Evolutionary conservation across 2,888 invertebrate genomes (phyloP).

Genomic region (Temnothorax ravouxi): DNA sequence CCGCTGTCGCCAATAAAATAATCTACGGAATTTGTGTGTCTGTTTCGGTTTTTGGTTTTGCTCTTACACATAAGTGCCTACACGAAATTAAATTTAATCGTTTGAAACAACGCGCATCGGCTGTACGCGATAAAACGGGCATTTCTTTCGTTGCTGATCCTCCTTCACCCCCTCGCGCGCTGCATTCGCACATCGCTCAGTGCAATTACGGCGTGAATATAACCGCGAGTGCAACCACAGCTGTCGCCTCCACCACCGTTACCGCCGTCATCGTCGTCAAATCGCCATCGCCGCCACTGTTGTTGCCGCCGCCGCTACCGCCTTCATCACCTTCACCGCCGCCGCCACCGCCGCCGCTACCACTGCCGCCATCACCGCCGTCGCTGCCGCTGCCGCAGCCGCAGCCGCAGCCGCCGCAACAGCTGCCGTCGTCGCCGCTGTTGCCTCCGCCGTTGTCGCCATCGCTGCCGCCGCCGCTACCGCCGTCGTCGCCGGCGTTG

Average conservation of each 20-base stretch:
- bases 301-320: too few relatives aligned
- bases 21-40: slow-evolving; percentile 39
- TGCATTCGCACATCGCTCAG: slow-evolving; percentile 14
- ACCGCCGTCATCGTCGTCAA: neutral
- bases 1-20: slow-evolving; percentile 16
- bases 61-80: slow-evolving; percentile 80
- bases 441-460: too few relatives aligned
- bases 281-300: neutral
- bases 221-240: slow-evolving; percentile 34
- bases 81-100: slow-evolving; percentile 79
- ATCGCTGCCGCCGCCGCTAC: too few relatives aligned
- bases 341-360: neutral
- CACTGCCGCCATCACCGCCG: too few relatives aligned
- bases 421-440: too few relatives aligned
- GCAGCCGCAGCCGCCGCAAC: neutral
- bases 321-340: neutral
- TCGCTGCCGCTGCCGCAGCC: too few relatives aligned
- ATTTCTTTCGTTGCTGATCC: neutral
- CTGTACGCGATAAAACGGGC: slow-evolving; percentile 19
- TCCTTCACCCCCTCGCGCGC: neutral
- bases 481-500: neutral
- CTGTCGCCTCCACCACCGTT: neutral
- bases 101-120: neutral
- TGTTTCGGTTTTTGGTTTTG: slow-evolving; percentile 1
- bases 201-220: slow-evolving; percentile 43